These are phyloP conservation scores for Drosophila fulvimacula DNA, from an alignment of 2,888 invertebrate species.

Conservation along the genomic window DNA sequence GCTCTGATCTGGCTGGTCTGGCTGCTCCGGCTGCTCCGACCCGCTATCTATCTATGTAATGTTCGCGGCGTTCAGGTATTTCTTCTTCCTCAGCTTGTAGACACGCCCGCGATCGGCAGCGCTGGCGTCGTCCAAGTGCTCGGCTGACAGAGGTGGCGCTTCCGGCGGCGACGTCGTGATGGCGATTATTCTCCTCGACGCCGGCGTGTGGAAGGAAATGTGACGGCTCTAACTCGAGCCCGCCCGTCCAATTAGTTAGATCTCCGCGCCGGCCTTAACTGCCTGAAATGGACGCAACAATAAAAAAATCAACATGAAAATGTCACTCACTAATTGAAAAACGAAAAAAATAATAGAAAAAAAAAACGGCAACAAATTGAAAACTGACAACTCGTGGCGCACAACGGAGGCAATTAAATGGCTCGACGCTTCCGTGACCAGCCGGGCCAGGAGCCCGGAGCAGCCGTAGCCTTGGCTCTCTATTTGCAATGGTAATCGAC, in stretches of 20 bases:
- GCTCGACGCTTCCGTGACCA: slow-evolving; percentile 36
- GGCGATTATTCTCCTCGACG: slow-evolving; percentile 80
- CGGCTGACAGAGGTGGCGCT: slow-evolving; percentile 72
- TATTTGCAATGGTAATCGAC: slow-evolving; percentile 39
- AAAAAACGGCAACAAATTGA: neutral
- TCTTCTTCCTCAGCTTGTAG: slow-evolving; percentile 83
- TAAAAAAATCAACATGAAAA: slow-evolving; percentile 13
- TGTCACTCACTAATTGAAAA: slow-evolving; percentile 14
- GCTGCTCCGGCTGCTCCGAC: slow-evolving; percentile 9
- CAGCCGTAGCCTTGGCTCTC: neutral
- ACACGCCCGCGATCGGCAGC: slow-evolving; percentile 82
- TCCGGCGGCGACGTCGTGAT: slow-evolving; percentile 83
- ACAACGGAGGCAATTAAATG: slow-evolving; percentile 31
- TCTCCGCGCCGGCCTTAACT: slow-evolving; percentile 8
- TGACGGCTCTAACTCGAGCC: slow-evolving; percentile 52
- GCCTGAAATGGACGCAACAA: slow-evolving; percentile 28
- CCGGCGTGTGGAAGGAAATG: slow-evolving; percentile 59
- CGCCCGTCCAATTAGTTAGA: slow-evolving; percentile 33
- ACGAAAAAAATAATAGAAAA: neutral
- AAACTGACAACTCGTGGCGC: slow-evolving; percentile 10
- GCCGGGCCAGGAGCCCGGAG: neutral
- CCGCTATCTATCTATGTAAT: slow-evolving; percentile 69
- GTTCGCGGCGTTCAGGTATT: slow-evolving; percentile 75
- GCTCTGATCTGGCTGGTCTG: slow-evolving; percentile 10
- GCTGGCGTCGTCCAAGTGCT: slow-evolving; percentile 77